Evolutionary conservation across 2,888 invertebrate genomes (phyloP).

Genomic region (Adelognathus sp.): DNA sequence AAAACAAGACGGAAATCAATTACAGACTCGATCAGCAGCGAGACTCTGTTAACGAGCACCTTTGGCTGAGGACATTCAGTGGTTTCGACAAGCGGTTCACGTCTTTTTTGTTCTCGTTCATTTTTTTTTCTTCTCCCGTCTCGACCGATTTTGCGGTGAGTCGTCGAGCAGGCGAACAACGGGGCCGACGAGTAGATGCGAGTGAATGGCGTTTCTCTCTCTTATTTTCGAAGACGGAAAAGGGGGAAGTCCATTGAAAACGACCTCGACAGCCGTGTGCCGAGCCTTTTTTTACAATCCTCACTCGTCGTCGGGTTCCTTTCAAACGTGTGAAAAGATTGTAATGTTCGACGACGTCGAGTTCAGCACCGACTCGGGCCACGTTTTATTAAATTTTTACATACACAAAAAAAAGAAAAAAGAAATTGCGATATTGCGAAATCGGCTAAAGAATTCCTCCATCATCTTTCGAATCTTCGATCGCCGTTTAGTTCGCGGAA

Average conservation of each 20-base stretch:
- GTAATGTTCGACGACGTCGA: background rate
- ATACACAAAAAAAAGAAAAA: too few relatives aligned
- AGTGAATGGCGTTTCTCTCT: constrained; percentile 23
- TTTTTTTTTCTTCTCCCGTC: background rate
- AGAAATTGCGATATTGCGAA: too few relatives aligned
- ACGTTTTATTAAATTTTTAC: too few relatives aligned
- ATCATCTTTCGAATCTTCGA: background rate
- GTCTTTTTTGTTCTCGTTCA: background rate
- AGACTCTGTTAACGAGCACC: background rate
- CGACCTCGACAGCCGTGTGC: constrained; percentile 32
- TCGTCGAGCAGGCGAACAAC: constrained; percentile 16
- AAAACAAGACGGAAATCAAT: background rate
- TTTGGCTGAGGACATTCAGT: background rate
- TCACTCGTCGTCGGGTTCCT: constrained; percentile 6
- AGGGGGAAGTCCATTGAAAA: constrained; percentile 35
- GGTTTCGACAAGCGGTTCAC: background rate
- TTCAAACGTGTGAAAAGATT: constrained; percentile 52
- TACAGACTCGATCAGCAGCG: background rate
- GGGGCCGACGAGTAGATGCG: constrained; percentile 18
- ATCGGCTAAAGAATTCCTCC: too few relatives aligned
- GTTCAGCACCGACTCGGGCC: background rate
- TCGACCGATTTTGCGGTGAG: constrained; percentile 14
- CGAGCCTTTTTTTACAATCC: constrained; percentile 36
- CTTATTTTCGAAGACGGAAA: constrained; percentile 5
- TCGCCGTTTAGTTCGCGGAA: background rate